Conservation (phyloP, 2,888 invertebrate genomes). For the Pristionchus maxplancki region DNA sequence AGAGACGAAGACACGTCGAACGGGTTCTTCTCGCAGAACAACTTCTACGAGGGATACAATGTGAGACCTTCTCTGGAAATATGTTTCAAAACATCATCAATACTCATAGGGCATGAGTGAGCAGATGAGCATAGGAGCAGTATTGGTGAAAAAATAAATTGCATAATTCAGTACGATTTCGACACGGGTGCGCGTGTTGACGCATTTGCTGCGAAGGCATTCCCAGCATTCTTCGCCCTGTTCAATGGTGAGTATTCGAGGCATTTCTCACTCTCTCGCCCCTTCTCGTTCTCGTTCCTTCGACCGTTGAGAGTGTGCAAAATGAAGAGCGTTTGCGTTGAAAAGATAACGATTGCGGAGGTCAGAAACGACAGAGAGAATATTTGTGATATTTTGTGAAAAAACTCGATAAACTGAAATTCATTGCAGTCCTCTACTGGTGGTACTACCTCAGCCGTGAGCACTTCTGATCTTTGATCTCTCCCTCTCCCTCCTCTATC, state of each 20-base stretch:
- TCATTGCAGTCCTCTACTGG: slow-evolving; percentile 75
- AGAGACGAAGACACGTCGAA: slow-evolving; percentile 37
- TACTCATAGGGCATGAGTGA: neutral
- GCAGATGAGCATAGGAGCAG: too few species aligned
- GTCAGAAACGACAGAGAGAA: too few species aligned
- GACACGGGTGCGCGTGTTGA: slow-evolving; percentile 67
- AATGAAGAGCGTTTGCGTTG: too few species aligned
- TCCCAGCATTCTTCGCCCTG: slow-evolving; percentile 74
- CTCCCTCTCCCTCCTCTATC: neutral
- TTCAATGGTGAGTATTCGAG: slow-evolving; percentile 75
- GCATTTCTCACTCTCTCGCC: too few species aligned
- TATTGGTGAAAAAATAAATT: neutral
- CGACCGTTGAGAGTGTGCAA: too few species aligned
- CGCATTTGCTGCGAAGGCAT: slow-evolving; percentile 74
- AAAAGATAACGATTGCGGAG: too few species aligned
- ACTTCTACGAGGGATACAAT: slow-evolving; percentile 36
- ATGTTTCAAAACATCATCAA: neutral
- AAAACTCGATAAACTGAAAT: too few species aligned
- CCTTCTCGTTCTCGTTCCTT: too few species aligned
- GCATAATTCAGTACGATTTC: slow-evolving; percentile 46
- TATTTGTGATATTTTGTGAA: too few species aligned
- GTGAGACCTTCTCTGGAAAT: neutral
- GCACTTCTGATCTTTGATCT: slow-evolving; percentile 52
- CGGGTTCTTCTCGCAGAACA: slow-evolving; percentile 50
- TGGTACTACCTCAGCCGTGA: slow-evolving; percentile 75